Evolutionary conservation across 2,113 vertebrate species (phyloP).

Genomic region (Phalacrocorax carbo): DNA sequence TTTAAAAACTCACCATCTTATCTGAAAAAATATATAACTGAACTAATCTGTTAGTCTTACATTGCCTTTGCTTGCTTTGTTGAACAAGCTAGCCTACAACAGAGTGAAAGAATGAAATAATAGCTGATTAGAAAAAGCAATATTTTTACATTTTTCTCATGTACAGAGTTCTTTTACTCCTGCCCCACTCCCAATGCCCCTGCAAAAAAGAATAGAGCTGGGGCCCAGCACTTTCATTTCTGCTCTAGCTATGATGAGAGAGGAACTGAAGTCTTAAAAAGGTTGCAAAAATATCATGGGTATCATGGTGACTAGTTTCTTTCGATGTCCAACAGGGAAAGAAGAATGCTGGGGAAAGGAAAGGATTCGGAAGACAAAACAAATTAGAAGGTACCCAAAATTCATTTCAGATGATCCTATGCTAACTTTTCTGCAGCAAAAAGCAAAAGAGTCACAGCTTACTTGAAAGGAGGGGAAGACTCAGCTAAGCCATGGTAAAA

Average conservation of each 20-base stretch:
- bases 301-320: not conserved
- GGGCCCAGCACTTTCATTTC: not conserved
- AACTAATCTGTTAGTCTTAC: not conserved
- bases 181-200: accelerated
- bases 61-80: not conserved
- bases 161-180: not conserved
- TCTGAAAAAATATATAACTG: not conserved
- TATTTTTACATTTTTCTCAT: not conserved
- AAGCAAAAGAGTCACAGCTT: not conserved
- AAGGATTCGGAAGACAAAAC: not conserved
- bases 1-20: not conserved
- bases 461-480: not conserved
- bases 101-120: not conserved
- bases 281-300: not conserved
- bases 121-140: not conserved
- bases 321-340: not conserved
- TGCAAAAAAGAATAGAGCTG: not conserved
- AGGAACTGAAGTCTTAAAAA: not conserved
- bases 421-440: not conserved
- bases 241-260: not conserved
- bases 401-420: not conserved
- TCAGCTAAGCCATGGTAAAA: not conserved
- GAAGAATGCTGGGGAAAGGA: not conserved
- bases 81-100: not conserved
- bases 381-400: not conserved